phyloP scores from a whole-genome alignment of 2,888 invertebrate genomes.

The Cerastoderma edule region DNA sequence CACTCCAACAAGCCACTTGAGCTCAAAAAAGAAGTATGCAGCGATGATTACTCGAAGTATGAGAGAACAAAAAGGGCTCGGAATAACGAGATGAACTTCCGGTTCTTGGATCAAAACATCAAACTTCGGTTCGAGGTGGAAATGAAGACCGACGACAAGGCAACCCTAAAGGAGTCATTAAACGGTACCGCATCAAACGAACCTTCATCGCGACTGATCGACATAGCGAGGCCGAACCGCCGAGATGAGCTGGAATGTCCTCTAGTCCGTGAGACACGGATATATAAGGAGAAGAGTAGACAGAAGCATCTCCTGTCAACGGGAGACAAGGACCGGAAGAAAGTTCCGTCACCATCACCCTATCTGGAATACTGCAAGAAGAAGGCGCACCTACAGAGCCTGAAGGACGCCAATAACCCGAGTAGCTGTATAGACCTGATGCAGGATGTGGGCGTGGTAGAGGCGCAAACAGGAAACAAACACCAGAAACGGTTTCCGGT shows the following conservation, averaged over 20 bases:
- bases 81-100: conserved; percentile 38
- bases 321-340: not conserved
- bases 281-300: conserved; percentile 35
- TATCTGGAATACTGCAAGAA: conserved; percentile 49
- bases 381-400: conserved; percentile 23
- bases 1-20: not conserved
- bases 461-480: not conserved
- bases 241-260: conserved; percentile 34
- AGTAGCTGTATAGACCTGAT: conserved; percentile 1
- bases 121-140: conserved; percentile 35
- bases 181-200: not conserved
- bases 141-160: conserved; percentile 1
- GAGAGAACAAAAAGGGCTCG: not conserved
- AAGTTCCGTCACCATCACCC: conserved; percentile 25
- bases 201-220: not conserved
- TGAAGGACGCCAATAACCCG: not conserved
- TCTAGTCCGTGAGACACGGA: conserved; percentile 40
- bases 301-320: not conserved
- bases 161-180: not conserved
- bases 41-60: conserved; percentile 10
- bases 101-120: conserved; percentile 40
- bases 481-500: conserved; percentile 4
- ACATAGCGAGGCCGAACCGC: conserved; percentile 23
- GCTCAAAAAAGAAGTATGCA: not conserved
- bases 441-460: not conserved